A percentile compares a stretch with the other conserved stretches of the same genome.
These are phyloP conservation scores for Pipistrellus pipistrellus DNA, from an alignment of 2,797 vertebrate genomes.

Conservation along the genomic window DNA sequence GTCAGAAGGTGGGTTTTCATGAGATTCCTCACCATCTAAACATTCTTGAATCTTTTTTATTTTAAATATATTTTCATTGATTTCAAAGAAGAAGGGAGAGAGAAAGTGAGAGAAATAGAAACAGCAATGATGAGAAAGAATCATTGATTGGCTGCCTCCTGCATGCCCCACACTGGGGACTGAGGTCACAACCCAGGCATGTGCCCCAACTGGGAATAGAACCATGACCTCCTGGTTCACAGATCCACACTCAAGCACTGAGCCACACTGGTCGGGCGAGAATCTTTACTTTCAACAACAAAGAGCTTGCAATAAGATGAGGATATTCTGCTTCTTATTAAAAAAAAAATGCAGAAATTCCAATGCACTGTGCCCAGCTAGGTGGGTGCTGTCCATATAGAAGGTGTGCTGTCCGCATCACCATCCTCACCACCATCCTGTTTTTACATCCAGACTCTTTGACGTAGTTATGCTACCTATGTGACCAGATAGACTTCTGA, in stretches of 20 bases:
- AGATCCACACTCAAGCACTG: too few species aligned
- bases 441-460: background rate
- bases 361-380: background rate
- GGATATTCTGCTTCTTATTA: background rate
- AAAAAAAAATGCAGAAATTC: background rate
- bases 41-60: background rate
- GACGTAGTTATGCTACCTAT: background rate
- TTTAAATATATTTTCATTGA: too few species aligned
- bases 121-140: too few species aligned
- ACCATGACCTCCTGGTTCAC: too few species aligned
- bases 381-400: accelerated
- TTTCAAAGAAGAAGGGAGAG: too few species aligned
- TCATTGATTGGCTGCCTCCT: too few species aligned
- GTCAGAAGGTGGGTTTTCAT: background rate
- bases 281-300: background rate
- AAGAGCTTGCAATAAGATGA: background rate
- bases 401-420: background rate
- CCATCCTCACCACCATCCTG: background rate
- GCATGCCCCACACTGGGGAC: too few species aligned
- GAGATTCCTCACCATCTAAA: background rate
- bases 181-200: too few species aligned
- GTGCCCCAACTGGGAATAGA: too few species aligned
- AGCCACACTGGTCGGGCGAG: too few species aligned
- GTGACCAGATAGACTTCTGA: background rate
- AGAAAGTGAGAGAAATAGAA: too few species aligned